These are phyloP conservation scores for Rhizomys pruinosus DNA, from an alignment of 2,113 vertebrate genomes.

Conservation along the genomic window DNA sequence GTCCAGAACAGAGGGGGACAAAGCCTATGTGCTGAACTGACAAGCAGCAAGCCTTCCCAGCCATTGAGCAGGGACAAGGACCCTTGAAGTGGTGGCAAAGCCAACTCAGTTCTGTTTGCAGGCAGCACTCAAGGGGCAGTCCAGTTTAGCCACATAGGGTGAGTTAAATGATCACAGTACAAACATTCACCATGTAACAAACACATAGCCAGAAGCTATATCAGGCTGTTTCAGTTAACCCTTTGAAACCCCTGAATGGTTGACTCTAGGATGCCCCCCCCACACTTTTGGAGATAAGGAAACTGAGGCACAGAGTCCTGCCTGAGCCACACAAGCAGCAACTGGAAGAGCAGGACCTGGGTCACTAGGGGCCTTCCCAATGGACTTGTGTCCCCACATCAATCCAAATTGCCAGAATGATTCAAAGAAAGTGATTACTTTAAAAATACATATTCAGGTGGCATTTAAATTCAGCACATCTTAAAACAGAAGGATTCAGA, in stretches of 20 bases:
- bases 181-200: not conserved
- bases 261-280: not conserved
- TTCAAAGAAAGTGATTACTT: slow-evolving; percentile 59
- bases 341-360: not conserved
- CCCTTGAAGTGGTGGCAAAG: not conserved
- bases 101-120: not conserved
- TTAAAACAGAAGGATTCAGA: slow-evolving; percentile 73
- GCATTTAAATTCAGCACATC: slow-evolving; percentile 72
- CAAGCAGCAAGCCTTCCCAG: not conserved
- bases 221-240: not conserved
- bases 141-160: not conserved
- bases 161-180: not conserved
- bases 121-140: not conserved
- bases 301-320: not conserved
- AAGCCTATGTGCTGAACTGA: no score
- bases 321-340: not conserved
- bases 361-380: not conserved
- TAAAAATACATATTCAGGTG: slow-evolving; percentile 71
- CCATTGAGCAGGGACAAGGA: not conserved
- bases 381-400: not conserved
- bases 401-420: slow-evolving; percentile 9
- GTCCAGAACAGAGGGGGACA: not conserved
- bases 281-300: not conserved
- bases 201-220: not conserved
- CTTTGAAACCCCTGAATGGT: not conserved